Evolutionary conservation across 1,140 invertebrate species (phyloP), one percentile per base, ranked within the genome.

Genomic region (Drosophila parvula): DNA sequence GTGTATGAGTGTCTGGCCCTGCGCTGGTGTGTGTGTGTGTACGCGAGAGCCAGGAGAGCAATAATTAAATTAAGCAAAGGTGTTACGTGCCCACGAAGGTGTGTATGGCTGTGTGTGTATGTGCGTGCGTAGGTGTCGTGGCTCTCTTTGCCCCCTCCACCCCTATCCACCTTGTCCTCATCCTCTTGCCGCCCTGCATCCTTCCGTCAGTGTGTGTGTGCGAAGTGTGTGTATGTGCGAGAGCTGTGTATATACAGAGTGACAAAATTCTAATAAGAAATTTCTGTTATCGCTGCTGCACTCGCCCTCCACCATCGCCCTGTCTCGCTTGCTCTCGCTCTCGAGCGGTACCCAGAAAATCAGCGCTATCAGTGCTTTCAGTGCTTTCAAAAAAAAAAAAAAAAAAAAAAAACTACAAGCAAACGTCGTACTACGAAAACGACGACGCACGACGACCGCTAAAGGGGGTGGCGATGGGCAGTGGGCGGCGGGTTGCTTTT

Each of bases 41-140:
- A 78, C 79, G 79, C 74, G 74, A 83, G 79, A 79, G 79, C 41
- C 62, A 78, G 80, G 80, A 79, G 81, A 83, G 80, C 70, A 81
- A 83, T 83, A 83, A 83, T 83, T 84, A 84, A 83, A 83, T 83
- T 83, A 77, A 83, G 81, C 81, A 77, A 83, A 83, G 81, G 76
- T 83, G 81, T 79, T 83, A 83, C 73, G 73, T 83, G 62, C 71
- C 64, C 57, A 51, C 43, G 57, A 47, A 63, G 62, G 74, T 81
- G 68, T 73, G 47, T 48, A 64, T 22, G 10, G 14, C 6, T 14
- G 27, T 48, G 27, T 48, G 45, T 32, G 45, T 55, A 55, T 55
- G 51, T 80, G 58, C 16, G 45, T 68, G 68, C 48, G 50, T 70
- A 69, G 67, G 68, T 70, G 68, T 69, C 63, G 64, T 65, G 61